A percentile compares a stretch with the other conserved stretches of the same genome.
These are phyloP conservation scores for Mastacembelus armatus DNA, from an alignment of 2,797 vertebrate species.

Conservation along the genomic window DNA sequence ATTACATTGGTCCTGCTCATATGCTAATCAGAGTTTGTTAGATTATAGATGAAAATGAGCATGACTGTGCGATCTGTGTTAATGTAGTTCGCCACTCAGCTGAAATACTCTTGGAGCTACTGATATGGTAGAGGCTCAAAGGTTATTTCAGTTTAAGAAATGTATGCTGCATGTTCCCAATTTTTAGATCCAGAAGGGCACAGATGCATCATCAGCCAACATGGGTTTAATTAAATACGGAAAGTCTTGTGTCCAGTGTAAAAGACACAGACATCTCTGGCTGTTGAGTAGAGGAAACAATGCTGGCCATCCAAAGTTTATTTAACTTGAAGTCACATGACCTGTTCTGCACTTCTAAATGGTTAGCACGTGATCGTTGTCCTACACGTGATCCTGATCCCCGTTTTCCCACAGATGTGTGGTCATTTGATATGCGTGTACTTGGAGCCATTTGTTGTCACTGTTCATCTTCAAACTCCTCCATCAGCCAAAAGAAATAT, in stretches of 20 bases:
- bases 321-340: constrained; percentile 26
- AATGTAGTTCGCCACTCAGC: constrained; percentile 8
- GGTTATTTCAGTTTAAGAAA: constrained; percentile 27
- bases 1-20: constrained; percentile 40
- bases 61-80: constrained; percentile 1
- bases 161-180: constrained; percentile 29
- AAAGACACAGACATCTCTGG: constrained; percentile 17
- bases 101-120: constrained; percentile 15
- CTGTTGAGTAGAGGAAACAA: not conserved
- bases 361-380: constrained; percentile 16
- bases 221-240: constrained; percentile 16
- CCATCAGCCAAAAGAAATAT: constrained; percentile 41
- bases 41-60: constrained; percentile 39
- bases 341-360: constrained; percentile 19
- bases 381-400: too few relatives aligned
- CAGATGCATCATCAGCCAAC: constrained; percentile 12
- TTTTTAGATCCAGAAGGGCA: constrained; percentile 24
- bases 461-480: constrained; percentile 32
- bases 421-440: constrained; percentile 20
- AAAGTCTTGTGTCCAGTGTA: constrained; percentile 26
- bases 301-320: too few relatives aligned
- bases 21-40: constrained; percentile 29
- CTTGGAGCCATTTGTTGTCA: constrained; percentile 39
- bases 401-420: constrained; percentile 28
- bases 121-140: constrained; percentile 12